Percentiles rank a stretch among this genome's conserved stretches.
Conservation (phyloP, 2,797 vertebrate genomes). For the Parambassis ranga region DNA sequence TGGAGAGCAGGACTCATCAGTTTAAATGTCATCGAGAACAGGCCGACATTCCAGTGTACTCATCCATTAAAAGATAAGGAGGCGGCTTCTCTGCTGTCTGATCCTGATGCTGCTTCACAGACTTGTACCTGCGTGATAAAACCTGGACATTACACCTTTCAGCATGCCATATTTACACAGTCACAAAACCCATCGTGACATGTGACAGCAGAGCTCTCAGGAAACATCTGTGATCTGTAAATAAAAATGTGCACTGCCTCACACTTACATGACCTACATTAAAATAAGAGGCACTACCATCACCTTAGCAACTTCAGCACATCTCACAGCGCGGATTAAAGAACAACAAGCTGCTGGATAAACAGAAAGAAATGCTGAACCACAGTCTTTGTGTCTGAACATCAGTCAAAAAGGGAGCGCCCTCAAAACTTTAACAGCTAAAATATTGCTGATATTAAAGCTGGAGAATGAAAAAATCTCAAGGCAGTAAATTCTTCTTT, state of each 20-base stretch:
- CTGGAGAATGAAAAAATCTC: background rate
- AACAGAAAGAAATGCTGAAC: slow-evolving; percentile 56
- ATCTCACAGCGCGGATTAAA: slow-evolving; percentile 31
- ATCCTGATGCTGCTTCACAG: slow-evolving; percentile 24
- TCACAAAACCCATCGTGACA: background rate
- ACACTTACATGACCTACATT: background rate
- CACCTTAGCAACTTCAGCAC: slow-evolving; percentile 24
- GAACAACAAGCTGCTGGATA: slow-evolving; percentile 48
- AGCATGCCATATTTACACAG: background rate
- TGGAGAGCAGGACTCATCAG: slow-evolving; percentile 56
- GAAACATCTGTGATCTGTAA: background rate
- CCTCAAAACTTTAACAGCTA: background rate
- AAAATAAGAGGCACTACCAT: background rate
- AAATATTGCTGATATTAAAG: slow-evolving; percentile 6
- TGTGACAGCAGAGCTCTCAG: background rate
- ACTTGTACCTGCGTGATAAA: background rate
- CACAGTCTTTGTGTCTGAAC: slow-evolving; percentile 7
- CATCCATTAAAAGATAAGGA: slow-evolving; percentile 75
- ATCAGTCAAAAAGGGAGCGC: slow-evolving; percentile 8
- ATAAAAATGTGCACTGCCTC: background rate
- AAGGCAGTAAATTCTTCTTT: background rate
- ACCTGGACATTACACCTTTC: background rate
- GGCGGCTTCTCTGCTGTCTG: slow-evolving; percentile 22
- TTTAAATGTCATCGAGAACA: slow-evolving; percentile 66
- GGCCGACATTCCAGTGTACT: slow-evolving; percentile 48